Conservation (phyloP, 2,797 vertebrate genomes). For the Pteronotus mesoamericanus region DNA sequence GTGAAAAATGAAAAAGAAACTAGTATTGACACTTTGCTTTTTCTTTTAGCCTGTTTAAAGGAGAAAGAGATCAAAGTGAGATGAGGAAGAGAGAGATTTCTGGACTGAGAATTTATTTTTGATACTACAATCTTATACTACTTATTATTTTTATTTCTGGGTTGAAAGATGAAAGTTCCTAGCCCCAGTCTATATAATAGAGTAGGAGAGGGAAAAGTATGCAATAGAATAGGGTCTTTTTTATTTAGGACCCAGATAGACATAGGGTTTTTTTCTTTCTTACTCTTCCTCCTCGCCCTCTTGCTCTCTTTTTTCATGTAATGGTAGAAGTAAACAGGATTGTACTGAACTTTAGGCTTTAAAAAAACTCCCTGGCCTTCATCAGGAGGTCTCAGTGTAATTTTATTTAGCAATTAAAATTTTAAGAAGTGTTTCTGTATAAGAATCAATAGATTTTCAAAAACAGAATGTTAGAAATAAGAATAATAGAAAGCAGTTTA, state of each 20-base stretch:
- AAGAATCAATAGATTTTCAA: background rate
- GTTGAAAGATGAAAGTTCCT: slow-evolving; percentile 57
- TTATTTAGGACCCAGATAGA: background rate
- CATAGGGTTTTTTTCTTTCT: background rate
- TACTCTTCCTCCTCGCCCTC: background rate
- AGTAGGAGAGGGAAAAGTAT: background rate
- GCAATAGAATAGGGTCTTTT: background rate
- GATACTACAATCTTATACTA: slow-evolving; percentile 2
- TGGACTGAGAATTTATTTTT: slow-evolving; percentile 56
- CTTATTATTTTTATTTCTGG: slow-evolving; percentile 69
- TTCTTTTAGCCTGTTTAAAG: slow-evolving; percentile 46
- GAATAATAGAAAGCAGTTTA: background rate
- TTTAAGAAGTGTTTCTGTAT: background rate
- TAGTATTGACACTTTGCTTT: slow-evolving; percentile 35
- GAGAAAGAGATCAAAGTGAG: slow-evolving; percentile 19
- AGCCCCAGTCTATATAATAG: slow-evolving; percentile 52
- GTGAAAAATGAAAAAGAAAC: background rate
- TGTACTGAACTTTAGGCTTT: background rate
- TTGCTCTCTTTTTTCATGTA: background rate
- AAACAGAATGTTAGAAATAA: background rate
- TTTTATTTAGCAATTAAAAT: slow-evolving; percentile 4
- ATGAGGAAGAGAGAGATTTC: background rate
- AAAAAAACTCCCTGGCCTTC: background rate
- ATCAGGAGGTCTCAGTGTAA: background rate
- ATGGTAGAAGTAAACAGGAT: background rate